A percentile compares a stretch with the other conserved stretches of the same genome.
These are phyloP conservation scores for Noctua janthina DNA, from an alignment of 2,888 invertebrate species.

Conservation along the genomic window DNA sequence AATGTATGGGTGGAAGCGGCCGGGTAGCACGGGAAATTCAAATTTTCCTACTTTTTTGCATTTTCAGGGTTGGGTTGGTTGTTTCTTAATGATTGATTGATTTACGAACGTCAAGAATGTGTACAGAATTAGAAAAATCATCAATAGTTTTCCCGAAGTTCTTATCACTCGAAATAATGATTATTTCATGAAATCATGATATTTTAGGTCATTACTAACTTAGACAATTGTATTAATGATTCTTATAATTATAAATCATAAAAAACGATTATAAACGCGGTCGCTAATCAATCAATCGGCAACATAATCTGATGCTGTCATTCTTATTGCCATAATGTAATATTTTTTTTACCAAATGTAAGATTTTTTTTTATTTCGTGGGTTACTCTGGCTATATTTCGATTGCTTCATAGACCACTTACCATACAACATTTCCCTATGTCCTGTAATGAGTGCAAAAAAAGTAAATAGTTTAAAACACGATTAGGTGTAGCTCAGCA, in stretches of 20 bases:
- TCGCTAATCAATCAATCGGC: neutral
- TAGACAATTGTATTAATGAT: neutral
- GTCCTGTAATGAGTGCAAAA: constrained; percentile 1
- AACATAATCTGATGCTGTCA: neutral
- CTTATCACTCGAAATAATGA: neutral
- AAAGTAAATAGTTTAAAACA: constrained; percentile 15
- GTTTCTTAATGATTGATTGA: neutral
- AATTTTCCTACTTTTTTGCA: neutral
- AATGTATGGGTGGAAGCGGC: neutral
- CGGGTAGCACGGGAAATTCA: neutral
- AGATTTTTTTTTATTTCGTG: neutral
- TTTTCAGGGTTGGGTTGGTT: neutral
- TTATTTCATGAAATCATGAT: neutral
- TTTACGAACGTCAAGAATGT: neutral
- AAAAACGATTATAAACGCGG: neutral
- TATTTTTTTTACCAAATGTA: neutral
- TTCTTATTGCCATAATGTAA: neutral
- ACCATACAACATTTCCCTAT: neutral
- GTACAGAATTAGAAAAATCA: neutral
- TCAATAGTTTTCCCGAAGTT: neutral
- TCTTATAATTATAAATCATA: neutral
- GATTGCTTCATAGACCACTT: neutral
- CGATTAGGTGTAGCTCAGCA: constrained; percentile 84
- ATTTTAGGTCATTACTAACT: neutral
- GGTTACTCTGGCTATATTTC: neutral